Evolutionary conservation across 2,797 vertebrate genomes (phyloP).

Genomic region (Glyptemys insculpta): DNA sequence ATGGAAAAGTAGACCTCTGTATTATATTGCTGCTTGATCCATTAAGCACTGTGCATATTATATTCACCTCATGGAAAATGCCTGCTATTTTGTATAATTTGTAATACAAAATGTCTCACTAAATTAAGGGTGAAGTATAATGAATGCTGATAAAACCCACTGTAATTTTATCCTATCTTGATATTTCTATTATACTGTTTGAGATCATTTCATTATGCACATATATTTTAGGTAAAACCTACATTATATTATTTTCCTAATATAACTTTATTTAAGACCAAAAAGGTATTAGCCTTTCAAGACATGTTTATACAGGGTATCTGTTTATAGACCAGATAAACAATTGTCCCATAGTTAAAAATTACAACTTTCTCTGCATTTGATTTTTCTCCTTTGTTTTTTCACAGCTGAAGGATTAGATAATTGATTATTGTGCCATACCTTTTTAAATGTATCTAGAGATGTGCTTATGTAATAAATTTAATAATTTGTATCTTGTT

Average conservation of each 20-base stretch:
- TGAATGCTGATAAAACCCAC: background rate
- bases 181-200: background rate
- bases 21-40: background rate
- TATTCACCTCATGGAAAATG: background rate
- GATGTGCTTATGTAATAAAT: background rate
- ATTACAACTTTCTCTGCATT: background rate
- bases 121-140: background rate
- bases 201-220: background rate
- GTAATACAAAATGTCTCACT: background rate
- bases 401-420: background rate
- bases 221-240: background rate
- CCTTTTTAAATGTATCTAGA: background rate
- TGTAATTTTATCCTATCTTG: background rate
- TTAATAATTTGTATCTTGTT: background rate
- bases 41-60: background rate
- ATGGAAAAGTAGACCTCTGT: background rate
- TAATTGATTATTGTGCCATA: background rate
- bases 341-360: background rate
- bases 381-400: background rate
- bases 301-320: background rate
- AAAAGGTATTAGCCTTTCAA: background rate
- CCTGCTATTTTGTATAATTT: accelerated
- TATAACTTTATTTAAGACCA: background rate
- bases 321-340: background rate
- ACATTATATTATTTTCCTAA: background rate